These are phyloP conservation scores for Sylvicapra grimmia DNA, from an alignment of 2,113 vertebrate species.

Conservation along the genomic window DNA sequence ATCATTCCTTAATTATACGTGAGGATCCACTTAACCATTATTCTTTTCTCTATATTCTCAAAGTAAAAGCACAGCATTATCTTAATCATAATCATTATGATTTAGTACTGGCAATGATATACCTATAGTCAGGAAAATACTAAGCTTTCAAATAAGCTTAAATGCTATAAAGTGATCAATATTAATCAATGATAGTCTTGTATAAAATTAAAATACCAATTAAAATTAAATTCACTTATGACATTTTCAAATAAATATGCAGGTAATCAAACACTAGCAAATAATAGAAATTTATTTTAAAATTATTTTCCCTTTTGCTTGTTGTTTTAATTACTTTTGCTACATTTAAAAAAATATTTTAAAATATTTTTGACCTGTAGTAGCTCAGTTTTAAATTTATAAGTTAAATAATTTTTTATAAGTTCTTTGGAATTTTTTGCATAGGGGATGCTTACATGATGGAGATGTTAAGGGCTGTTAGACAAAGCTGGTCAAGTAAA, in stretches of 20 bases:
- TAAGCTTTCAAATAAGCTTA: background rate
- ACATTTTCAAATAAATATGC: background rate
- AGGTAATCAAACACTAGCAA: background rate
- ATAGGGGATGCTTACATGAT: background rate
- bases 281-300: background rate
- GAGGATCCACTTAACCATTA: background rate
- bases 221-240: background rate
- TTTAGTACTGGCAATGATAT: background rate
- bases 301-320: background rate
- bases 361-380: background rate
- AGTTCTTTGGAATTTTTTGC: background rate
- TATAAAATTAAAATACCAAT: background rate
- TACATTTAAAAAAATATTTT: background rate
- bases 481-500: background rate
- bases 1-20: background rate
- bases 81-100: background rate
- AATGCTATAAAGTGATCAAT: background rate
- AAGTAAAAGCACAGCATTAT: background rate
- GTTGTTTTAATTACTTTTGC: background rate
- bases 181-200: background rate
- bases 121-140: background rate
- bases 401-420: background rate
- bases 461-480: background rate
- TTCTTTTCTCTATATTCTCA: background rate
- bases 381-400: background rate